Evolutionary conservation across 37 sponge, comb jelly and placozoan genomes (phyloP).

Genomic region (Amphimedon queenslandica): DNA sequence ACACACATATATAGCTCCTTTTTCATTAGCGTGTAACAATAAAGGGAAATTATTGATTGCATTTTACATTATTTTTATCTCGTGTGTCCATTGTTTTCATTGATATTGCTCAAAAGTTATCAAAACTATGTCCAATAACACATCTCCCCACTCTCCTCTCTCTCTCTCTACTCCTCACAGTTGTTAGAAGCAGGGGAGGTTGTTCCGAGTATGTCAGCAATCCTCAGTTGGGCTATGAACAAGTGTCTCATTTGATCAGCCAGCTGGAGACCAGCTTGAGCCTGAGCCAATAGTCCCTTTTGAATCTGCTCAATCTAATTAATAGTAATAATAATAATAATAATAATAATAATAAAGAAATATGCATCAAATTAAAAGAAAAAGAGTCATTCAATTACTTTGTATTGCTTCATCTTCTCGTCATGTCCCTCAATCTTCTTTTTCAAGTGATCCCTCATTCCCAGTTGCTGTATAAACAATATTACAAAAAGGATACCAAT

Average conservation of each 20-base stretch:
- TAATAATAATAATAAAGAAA: no score
- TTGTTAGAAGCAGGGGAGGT: slow-evolving; percentile 42
- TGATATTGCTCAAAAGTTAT: no score
- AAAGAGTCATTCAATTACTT: neutral
- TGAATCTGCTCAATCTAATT: slow-evolving; percentile 1
- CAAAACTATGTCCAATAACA: no score
- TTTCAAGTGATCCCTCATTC: neutral
- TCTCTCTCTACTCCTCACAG: no score
- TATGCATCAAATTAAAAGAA: no score
- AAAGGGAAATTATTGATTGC: no score
- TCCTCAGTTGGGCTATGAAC: slow-evolving; percentile 29
- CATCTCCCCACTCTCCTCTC: no score
- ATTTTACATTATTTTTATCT: no score
- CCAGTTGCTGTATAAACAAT: neutral
- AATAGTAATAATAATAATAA: neutral
- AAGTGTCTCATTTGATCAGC: slow-evolving; percentile 36
- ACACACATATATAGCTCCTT: no score
- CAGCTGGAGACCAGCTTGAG: neutral
- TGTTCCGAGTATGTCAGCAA: slow-evolving; percentile 42
- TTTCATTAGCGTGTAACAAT: no score
- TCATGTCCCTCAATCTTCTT: neutral
- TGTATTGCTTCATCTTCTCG: neutral
- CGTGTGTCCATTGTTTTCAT: no score
- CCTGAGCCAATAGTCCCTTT: neutral
- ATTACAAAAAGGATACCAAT: no score